Conservation (phyloP, 1,140 invertebrate species). For the Papilio helenus region DNA sequence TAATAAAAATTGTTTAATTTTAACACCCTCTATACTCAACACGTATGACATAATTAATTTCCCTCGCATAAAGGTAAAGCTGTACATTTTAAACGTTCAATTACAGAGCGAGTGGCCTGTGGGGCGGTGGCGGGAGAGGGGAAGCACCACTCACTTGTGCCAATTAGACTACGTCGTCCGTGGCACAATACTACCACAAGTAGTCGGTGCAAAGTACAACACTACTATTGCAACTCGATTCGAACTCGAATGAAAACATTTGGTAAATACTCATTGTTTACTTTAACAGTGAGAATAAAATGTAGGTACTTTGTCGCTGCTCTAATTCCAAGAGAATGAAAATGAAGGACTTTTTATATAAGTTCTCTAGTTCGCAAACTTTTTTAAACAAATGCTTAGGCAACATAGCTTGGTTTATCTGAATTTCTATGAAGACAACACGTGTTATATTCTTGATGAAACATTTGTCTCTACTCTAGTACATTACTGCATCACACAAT, state of each 20-base stretch:
- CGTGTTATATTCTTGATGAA: not conserved
- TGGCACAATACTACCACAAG: constrained; percentile 16
- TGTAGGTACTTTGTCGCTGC: no score
- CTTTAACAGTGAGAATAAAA: no score
- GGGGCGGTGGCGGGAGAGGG: not conserved
- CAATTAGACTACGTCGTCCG: constrained; percentile 47
- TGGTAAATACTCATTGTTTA: no score
- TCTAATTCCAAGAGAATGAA: no score
- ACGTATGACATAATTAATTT: constrained; percentile 20
- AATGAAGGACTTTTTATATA: no score
- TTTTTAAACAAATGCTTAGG: no score
- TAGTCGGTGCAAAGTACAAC: constrained; percentile 23
- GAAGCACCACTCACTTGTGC: constrained; percentile 44
- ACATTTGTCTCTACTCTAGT: not conserved
- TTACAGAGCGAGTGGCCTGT: constrained; percentile 37
- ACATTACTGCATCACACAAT: not conserved
- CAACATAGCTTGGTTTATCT: no score
- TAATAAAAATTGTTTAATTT: not conserved
- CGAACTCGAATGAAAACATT: not conserved
- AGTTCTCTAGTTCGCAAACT: no score
- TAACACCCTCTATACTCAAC: not conserved
- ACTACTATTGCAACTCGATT: not conserved
- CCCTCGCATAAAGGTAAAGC: constrained; percentile 10
- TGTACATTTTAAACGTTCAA: constrained; percentile 41
- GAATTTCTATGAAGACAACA: no score